Evolutionary conservation across 2,797 vertebrate genomes (phyloP), one percentile per base, ranked within the genome.

Genomic region (Adelosebastes latens): DNA sequence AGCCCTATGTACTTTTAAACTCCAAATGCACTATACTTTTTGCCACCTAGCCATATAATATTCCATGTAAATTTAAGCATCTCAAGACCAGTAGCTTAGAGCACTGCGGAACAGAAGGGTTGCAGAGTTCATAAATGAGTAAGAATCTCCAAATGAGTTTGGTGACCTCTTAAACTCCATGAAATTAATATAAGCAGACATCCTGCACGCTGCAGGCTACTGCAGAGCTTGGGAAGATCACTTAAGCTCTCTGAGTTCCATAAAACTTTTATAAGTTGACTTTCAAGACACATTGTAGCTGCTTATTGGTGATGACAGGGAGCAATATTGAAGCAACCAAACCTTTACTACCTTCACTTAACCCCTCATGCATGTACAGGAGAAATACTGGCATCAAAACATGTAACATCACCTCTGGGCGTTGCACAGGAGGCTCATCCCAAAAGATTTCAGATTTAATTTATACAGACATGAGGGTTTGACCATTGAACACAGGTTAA

Each of bases 151-250:
- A 95, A 97, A 97, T 95, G 96, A 97, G 96, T 97, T 96, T 96
- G 95, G 95, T 97, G 97, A 98, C 97, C 97, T 97, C 97, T 96
- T 97, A 97, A 97, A 98, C 97, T 97, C 95, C 95, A 94, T 97
- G 97, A 99, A 98, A 99, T 98, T 97, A 98, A 99, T 98, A 97
- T 97, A 98, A 97, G 97, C 94, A 97, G 97, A 97, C 97, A 97
- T 97, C 95, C 94, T 95, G 96, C 94, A 93, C 72, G 93, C 93
- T 93, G 91, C 90, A 90, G 95, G 95, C 96, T 93, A 95, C 93
- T 87, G 91, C 94, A 93, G 95, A 96, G 96, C 95, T 92, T 90
- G 89, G 89, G 90, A 96, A 96, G 97, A 97, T 97, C 97, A 96
- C 97, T 97, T 97, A 97, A 96, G 97, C 96, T 96, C 95, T 96